Evolutionary conservation across 2,797 vertebrate species (phyloP).

Genomic region (Xerus rutilus): DNA sequence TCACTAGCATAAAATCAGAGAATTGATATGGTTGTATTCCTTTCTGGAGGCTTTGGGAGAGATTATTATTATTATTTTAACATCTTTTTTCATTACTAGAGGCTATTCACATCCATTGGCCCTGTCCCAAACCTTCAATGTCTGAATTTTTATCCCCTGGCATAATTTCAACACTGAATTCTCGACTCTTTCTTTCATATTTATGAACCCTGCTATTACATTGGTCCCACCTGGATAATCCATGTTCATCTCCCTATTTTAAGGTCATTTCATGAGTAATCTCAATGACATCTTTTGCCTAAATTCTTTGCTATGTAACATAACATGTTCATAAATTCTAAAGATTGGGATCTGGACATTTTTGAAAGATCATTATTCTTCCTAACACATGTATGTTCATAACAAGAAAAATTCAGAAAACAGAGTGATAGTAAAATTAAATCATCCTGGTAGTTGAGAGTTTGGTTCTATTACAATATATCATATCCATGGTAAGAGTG

Average conservation of each 20-base stretch:
- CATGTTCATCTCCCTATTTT: not conserved
- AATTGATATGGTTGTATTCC: not conserved
- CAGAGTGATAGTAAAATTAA: not conserved
- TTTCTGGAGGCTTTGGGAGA: not conserved
- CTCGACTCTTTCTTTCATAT: not conserved
- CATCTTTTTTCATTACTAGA: not conserved
- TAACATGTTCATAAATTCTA: not conserved
- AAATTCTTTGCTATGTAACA: not conserved
- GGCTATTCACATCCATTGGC: not conserved
- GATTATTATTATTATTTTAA: not conserved
- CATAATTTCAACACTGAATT: not conserved
- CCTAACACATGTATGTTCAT: not conserved
- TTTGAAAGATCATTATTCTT: not conserved
- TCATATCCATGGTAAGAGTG: not conserved
- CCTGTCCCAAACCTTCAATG: not conserved
- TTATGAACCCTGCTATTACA: not conserved
- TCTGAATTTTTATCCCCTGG: not conserved
- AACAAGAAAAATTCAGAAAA: not conserved
- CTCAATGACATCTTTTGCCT: not conserved
- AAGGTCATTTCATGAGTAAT: not conserved
- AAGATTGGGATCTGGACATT: not conserved
- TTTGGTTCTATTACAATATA: not conserved
- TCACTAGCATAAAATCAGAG: not conserved
- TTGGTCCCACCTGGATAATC: not conserved
- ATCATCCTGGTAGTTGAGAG: not conserved